A percentile compares a stretch with the other conserved stretches of the same genome.
phyloP scores from a whole-genome alignment of 2,113 vertebrate genomes.

The Ptyas mucosa region DNA sequence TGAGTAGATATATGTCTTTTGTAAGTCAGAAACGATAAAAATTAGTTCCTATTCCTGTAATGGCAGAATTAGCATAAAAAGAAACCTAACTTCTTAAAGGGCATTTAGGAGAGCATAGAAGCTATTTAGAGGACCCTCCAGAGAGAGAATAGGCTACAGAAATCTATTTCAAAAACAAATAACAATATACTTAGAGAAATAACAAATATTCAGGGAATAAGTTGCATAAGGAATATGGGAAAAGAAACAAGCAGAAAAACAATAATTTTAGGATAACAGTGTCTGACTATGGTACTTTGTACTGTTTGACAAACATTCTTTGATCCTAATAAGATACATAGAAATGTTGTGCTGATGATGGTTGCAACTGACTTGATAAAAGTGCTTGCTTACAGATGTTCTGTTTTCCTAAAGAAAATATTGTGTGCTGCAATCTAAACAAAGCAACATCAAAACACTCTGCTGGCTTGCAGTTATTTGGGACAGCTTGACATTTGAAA shows the following conservation, averaged over 20 bases:
- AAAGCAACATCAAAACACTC: neutral
- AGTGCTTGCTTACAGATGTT: neutral
- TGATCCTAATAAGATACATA: neutral
- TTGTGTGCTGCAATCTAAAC: neutral
- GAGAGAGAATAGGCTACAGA: neutral
- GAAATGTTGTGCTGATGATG: neutral
- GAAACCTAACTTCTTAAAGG: neutral
- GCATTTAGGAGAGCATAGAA: neutral
- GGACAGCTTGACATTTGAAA: neutral
- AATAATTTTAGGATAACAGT: neutral
- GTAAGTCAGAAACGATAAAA: neutral
- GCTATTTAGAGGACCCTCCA: neutral
- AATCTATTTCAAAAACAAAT: neutral
- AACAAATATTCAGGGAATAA: neutral
- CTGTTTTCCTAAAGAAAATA: neutral
- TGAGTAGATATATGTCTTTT: neutral
- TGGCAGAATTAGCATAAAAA: neutral
- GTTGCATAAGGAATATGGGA: neutral
- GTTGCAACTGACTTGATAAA: neutral
- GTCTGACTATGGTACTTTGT: neutral
- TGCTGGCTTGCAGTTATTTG: neutral
- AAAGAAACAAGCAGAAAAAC: neutral
- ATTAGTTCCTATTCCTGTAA: neutral
- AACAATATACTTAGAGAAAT: neutral
- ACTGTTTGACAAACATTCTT: neutral